Percentiles rank a stretch among this genome's conserved stretches.
Conservation (phyloP, 2,797 vertebrate species). For the Typhlichthys eigenmanni region DNA sequence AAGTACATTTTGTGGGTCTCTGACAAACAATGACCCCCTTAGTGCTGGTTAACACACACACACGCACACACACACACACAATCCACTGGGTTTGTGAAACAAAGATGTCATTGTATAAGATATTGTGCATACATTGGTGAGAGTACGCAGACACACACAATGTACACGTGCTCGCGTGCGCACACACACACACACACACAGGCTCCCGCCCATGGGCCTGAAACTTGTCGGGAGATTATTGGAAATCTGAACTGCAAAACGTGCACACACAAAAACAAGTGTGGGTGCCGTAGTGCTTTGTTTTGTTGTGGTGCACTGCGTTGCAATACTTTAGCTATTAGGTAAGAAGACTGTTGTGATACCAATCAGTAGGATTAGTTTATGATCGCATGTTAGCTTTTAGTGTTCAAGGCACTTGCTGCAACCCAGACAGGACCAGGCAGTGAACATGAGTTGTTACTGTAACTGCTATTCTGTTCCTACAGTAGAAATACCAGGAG, state of each 20-base stretch:
- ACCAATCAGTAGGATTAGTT: slow-evolving; percentile 3
- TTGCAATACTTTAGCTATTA: no score
- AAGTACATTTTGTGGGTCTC: slow-evolving; percentile 23
- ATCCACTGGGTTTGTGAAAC: slow-evolving; percentile 17
- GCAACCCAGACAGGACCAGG: slow-evolving; percentile 30
- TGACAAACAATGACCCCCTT: slow-evolving; percentile 63
- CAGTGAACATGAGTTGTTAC: slow-evolving; percentile 63
- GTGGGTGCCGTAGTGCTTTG: background rate
- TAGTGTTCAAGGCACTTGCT: slow-evolving; percentile 26
- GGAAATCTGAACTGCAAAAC: slow-evolving; percentile 19
- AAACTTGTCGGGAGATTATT: slow-evolving; percentile 21
- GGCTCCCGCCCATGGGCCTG: slow-evolving; percentile 24
- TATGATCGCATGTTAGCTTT: background rate
- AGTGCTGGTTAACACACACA: slow-evolving; percentile 53
- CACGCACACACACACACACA: slow-evolving; percentile 44
- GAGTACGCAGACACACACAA: slow-evolving; percentile 4
- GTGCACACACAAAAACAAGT: slow-evolving; percentile 2
- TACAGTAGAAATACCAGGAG: no score
- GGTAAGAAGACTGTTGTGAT: no score
- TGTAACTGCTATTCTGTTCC: no score
- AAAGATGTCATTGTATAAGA: slow-evolving; percentile 11
- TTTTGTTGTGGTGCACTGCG: no score
- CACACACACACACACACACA: slow-evolving; percentile 29
- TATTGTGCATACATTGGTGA: slow-evolving; percentile 1
- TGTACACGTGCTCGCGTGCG: background rate